Evolutionary conservation across 53 echinoderm and acorn worm species (phyloP).

Genomic region (Henricia sp.): DNA sequence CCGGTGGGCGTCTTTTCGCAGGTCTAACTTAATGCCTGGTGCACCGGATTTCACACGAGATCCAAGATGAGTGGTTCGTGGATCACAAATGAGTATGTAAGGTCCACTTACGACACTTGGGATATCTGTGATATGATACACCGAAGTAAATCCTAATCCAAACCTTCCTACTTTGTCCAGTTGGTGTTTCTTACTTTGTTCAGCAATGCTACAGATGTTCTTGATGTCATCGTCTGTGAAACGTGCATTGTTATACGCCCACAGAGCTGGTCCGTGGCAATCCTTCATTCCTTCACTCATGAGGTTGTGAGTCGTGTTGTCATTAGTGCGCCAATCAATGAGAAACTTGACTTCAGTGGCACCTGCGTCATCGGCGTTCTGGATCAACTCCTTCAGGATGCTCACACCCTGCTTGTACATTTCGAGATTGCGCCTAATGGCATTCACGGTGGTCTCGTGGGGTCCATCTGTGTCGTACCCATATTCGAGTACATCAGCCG

Average conservation of each 20-base stretch:
- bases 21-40: constrained; percentile 80
- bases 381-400: constrained; percentile 90
- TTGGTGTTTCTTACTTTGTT: constrained; percentile 76
- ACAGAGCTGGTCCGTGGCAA: constrained; percentile 88
- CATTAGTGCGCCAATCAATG: constrained; percentile 82
- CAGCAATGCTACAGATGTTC: constrained; percentile 88
- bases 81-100: constrained; percentile 83
- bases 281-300: constrained; percentile 75
- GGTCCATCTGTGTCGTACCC: constrained; percentile 57
- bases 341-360: constrained; percentile 90
- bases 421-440: constrained; percentile 66
- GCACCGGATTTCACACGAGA: constrained; percentile 52
- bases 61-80: constrained; percentile 73
- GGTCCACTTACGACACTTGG: constrained; percentile 89
- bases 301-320: constrained; percentile 30
- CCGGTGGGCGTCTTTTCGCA: constrained; percentile 48
- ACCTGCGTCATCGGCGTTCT: constrained; percentile 99
- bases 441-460: constrained; percentile 57
- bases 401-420: constrained; percentile 65
- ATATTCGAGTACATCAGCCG: constrained; percentile 25
- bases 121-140: constrained; percentile 93
- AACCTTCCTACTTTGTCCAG: constrained; percentile 85
- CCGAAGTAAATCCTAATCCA: constrained; percentile 93
- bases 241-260: constrained; percentile 85
- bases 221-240: constrained; percentile 78